Evolutionary conservation across 2,797 vertebrate genomes (phyloP).

Genomic region (Phalanger gymnotis): DNA sequence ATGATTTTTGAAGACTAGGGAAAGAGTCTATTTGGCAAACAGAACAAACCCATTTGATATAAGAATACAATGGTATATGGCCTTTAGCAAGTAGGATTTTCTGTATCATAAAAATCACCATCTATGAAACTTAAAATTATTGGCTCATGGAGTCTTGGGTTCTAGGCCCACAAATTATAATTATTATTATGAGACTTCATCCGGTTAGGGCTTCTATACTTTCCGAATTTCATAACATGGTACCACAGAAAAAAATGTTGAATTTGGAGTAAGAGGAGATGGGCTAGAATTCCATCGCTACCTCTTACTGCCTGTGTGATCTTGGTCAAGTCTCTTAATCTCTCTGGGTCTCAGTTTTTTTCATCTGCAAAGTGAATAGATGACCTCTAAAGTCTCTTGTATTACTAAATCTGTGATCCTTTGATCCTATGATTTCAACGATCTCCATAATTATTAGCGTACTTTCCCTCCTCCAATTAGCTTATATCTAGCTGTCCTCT

Average conservation of each 20-base stretch:
- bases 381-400: background rate
- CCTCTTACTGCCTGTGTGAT: background rate
- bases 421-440: background rate
- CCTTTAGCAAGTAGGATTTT: background rate
- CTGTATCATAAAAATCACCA: background rate
- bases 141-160: background rate
- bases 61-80: background rate
- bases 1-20: background rate
- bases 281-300: background rate
- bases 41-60: background rate
- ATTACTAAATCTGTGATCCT: background rate
- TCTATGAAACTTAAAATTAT: background rate
- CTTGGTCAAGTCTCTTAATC: background rate
- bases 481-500: background rate
- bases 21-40: background rate
- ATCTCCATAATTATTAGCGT: background rate
- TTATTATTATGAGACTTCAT: background rate
- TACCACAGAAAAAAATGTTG: background rate
- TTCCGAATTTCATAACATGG: background rate
- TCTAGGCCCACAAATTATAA: background rate
- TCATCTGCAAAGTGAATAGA: background rate
- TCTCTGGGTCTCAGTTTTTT: background rate
- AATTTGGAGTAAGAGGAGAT: background rate
- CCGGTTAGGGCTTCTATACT: background rate
- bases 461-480: background rate